Conservation (phyloP, 2,113 vertebrate species). For the Equus przewalskii region DNA sequence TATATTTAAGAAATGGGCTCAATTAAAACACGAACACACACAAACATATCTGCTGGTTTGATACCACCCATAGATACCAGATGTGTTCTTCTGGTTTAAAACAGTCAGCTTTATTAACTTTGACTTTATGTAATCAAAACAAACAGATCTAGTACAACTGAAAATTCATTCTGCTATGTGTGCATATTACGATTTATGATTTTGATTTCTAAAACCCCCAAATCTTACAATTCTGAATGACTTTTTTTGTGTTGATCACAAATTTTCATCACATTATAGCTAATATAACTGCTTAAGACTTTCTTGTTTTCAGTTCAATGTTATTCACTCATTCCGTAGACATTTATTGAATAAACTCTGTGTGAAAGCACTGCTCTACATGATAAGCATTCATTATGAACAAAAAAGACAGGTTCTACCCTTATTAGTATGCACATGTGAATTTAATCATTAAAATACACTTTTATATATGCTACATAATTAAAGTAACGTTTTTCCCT, state of each 20-base stretch:
- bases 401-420: neutral
- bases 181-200: neutral
- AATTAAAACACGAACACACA: neutral
- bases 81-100: neutral
- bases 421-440: neutral
- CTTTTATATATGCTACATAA: neutral
- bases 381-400: neutral
- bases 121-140: neutral
- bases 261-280: neutral
- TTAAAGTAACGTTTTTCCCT: neutral
- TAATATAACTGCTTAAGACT: neutral
- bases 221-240: neutral
- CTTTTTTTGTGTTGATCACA: neutral
- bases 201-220: neutral
- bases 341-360: neutral
- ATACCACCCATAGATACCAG: neutral
- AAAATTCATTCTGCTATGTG: neutral
- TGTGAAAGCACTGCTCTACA: neutral
- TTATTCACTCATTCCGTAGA: neutral
- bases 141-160: neutral
- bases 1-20: neutral
- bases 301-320: neutral
- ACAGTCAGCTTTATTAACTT: neutral
- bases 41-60: neutral
- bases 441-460: neutral